These are phyloP conservation scores for Eupristina koningsbergeri DNA, from an alignment of 1,140 invertebrate species.

Conservation along the genomic window DNA sequence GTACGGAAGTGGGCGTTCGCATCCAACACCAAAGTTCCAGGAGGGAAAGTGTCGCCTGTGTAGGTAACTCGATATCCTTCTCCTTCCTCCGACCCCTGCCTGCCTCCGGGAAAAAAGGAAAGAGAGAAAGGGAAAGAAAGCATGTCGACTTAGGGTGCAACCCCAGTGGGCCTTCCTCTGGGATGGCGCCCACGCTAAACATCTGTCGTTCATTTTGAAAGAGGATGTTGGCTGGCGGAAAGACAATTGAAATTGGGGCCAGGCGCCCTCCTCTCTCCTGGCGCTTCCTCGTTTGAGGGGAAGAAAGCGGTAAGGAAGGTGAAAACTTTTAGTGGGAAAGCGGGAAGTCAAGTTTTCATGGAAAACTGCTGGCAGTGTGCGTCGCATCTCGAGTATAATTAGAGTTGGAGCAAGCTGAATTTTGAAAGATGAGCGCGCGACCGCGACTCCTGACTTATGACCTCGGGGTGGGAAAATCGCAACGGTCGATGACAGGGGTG, in stretches of 20 bases:
- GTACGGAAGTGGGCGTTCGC: conserved; percentile 14
- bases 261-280: background rate
- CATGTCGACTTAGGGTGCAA: conserved; percentile 56
- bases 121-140: too few relatives aligned
- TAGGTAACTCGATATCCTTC: conserved; percentile 26
- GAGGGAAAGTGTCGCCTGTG: background rate
- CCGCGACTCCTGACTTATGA: background rate
- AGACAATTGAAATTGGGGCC: conserved; percentile 38
- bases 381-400: conserved; percentile 42
- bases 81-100: background rate
- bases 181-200: conserved; percentile 61
- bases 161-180: conserved; percentile 52
- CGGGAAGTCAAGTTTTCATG: background rate
- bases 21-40: background rate
- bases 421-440: background rate
- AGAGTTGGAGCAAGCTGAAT: background rate
- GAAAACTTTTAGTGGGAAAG: background rate
- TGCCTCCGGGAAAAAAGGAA: conserved; percentile 43
- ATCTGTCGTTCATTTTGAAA: conserved; percentile 67
- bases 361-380: conserved; percentile 1
- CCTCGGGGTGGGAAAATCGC: conserved; percentile 27
- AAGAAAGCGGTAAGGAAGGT: background rate
- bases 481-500: background rate
- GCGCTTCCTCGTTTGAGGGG: conserved; percentile 11
- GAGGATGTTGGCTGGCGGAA: conserved; percentile 19